Percentiles rank a stretch among this genome's conserved stretches.
phyloP scores from a whole-genome alignment of 2,797 vertebrate genomes.

The Ptychadena robeensis region DNA sequence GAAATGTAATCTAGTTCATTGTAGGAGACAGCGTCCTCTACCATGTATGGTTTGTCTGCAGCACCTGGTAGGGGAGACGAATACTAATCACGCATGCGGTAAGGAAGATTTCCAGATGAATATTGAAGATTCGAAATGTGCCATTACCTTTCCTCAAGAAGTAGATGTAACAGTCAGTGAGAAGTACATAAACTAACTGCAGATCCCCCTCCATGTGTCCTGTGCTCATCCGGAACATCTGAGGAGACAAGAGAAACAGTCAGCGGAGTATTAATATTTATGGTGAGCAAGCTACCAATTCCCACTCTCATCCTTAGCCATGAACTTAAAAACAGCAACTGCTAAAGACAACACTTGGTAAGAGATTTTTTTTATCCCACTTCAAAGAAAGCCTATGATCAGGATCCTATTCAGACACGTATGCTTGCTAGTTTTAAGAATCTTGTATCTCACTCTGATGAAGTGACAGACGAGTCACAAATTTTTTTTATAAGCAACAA shows the following conservation, averaged over 20 bases:
- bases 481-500: no score
- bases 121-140: background rate
- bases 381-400: no score
- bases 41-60: conserved; percentile 95
- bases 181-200: conserved; percentile 90
- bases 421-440: no score
- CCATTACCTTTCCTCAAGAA: conserved; percentile 90
- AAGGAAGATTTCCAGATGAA: no score
- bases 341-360: no score
- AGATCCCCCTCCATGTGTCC: conserved; percentile 98
- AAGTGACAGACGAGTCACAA: no score
- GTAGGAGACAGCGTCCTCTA: conserved; percentile 94
- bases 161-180: conserved; percentile 95
- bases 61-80: conserved; percentile 79
- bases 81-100: background rate
- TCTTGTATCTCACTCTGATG: no score
- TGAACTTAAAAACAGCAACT: no score
- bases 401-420: no score
- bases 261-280: background rate
- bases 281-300: no score
- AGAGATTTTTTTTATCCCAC: no score
- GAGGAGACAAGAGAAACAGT: background rate
- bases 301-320: no score
- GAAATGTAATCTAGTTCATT: conserved; percentile 96
- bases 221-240: conserved; percentile 98